Base-by-base conservation (phyloP, 2,113 vertebrate species). In the Hiodon alosoides region DNA sequence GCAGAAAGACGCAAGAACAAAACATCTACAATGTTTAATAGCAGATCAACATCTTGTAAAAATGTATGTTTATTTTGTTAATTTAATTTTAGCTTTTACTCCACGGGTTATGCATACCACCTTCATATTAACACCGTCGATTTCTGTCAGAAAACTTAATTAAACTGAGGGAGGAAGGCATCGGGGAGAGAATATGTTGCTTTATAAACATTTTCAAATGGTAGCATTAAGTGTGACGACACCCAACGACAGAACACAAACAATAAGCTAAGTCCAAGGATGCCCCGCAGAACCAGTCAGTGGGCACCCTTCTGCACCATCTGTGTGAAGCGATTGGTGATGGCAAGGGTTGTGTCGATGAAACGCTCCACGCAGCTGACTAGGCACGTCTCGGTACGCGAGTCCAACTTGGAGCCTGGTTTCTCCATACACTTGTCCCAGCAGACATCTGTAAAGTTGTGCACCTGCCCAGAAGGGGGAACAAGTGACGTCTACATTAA, bases 351-450 rank as follows among this genome's bases (percentile, higher is more conserved):
- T 66, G 94, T 95, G 83, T 97, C 94, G 17, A 97, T 94, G 86
- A 97, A 97, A 13, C 94, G 91, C 80, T 97, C 93, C 78, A 95
- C 95, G 2, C 95, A 97, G 86, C 83, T 95, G 70, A 91, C 90
- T 17, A 97, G 88, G 66, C 94, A 97, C 0, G 90, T 87, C 87
- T 97, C 95, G 0, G 94, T 95, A 69, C 94, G 83, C 52, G 92
- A 89, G 81, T 96, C 94, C 80, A 96, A 81, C 77, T 93, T 94
- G 6, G 91, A 91, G 51, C 93, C 88, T 0, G 94, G 94, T 65
- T 90, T 94, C 14, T 95, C 94, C 83, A 96, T 83, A 55, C 94
- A 97, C 79, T 95, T 96, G 73, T 97, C 95, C 95, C 95, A 97
- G 86, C 95, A 97, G 31, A 94, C 90, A 5, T 96, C 95, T 64